Evolutionary conservation across 2,888 invertebrate genomes (phyloP).

Genomic region (Scaptomyza reducta): DNA sequence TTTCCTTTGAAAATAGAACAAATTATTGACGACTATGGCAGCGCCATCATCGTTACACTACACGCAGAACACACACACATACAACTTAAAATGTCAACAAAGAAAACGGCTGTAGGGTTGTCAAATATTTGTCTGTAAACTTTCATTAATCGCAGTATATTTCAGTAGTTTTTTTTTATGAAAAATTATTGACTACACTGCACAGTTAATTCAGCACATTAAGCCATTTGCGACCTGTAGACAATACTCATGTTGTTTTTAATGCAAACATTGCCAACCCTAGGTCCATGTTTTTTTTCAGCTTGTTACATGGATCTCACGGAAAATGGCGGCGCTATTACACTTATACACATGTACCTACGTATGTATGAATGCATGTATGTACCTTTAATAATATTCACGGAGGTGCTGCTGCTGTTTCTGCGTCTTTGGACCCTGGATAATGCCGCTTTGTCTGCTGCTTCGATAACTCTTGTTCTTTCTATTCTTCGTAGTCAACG

Average conservation of each 20-base stretch:
- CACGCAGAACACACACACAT: slow-evolving; percentile 34
- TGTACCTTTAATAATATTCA: slow-evolving; percentile 74
- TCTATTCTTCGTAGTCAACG: slow-evolving; percentile 31
- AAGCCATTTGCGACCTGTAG: neutral
- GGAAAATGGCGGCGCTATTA: slow-evolving; percentile 74
- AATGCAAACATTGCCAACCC: slow-evolving; percentile 60
- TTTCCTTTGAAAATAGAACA: slow-evolving; percentile 9
- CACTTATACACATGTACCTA: slow-evolving; percentile 46
- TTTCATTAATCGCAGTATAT: slow-evolving; percentile 9
- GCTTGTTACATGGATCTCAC: slow-evolving; percentile 73
- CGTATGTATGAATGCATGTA: slow-evolving; percentile 42
- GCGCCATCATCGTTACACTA: slow-evolving; percentile 27
- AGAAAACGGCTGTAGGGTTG: slow-evolving; percentile 61
- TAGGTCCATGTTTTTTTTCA: slow-evolving; percentile 58
- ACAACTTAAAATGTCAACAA: slow-evolving; percentile 60
- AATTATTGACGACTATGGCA: slow-evolving; percentile 22
- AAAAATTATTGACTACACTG: neutral
- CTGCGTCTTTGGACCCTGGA: slow-evolving; percentile 45
- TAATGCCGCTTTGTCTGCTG: slow-evolving; percentile 66
- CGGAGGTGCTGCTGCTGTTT: slow-evolving; percentile 52
- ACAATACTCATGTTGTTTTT: slow-evolving; percentile 20
- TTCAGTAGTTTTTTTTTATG: neutral
- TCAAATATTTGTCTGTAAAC: slow-evolving; percentile 34
- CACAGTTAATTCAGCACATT: neutral
- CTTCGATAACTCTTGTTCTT: slow-evolving; percentile 39